A percentile compares a stretch with the other conserved stretches of the same genome.
Conservation (phyloP, 2,888 invertebrate species). For the Drosophila percnosoma region DNA sequence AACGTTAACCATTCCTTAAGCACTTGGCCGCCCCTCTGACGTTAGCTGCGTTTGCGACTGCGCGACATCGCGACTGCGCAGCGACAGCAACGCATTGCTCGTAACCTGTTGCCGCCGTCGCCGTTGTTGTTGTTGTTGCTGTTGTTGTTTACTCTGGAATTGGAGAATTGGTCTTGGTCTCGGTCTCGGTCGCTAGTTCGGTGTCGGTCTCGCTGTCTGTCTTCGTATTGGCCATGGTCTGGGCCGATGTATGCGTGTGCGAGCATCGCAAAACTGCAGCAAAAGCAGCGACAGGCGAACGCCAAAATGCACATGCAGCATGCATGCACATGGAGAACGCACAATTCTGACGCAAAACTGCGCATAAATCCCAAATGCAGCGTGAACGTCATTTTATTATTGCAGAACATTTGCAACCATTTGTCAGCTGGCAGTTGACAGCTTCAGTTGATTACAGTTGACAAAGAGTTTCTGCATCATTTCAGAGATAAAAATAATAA, state of each 20-base stretch:
- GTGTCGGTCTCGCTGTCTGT: slow-evolving; percentile 18
- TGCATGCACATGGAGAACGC: slow-evolving; percentile 8
- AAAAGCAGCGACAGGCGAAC: slow-evolving; percentile 26
- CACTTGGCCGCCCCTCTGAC: slow-evolving; percentile 64
- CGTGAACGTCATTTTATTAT: slow-evolving; percentile 12
- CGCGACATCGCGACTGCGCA: slow-evolving; percentile 51
- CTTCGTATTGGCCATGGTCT: slow-evolving; percentile 43
- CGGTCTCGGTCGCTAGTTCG: slow-evolving; percentile 18
- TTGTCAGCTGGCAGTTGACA: slow-evolving; percentile 7
- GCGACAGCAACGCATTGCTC: slow-evolving; percentile 49
- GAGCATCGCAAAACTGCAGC: slow-evolving; percentile 34
- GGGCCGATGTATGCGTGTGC: slow-evolving; percentile 19
- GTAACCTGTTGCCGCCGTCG: slow-evolving; percentile 62
- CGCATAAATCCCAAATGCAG: slow-evolving; percentile 12
- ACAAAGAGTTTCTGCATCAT: background rate
- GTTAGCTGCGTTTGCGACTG: slow-evolving; percentile 34
- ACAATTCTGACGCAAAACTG: slow-evolving; percentile 16
- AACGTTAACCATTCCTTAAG: slow-evolving; percentile 84
- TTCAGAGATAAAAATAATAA: background rate
- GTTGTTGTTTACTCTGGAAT: slow-evolving; percentile 41
- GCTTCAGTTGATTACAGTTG: background rate
- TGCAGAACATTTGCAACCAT: slow-evolving; percentile 21
- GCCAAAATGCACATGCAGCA: slow-evolving; percentile 14
- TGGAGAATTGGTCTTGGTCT: slow-evolving; percentile 32
- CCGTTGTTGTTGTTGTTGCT: slow-evolving; percentile 5